Evolutionary conservation across 1,140 invertebrate genomes (phyloP).

Genomic region (Procambarus clarkii): DNA sequence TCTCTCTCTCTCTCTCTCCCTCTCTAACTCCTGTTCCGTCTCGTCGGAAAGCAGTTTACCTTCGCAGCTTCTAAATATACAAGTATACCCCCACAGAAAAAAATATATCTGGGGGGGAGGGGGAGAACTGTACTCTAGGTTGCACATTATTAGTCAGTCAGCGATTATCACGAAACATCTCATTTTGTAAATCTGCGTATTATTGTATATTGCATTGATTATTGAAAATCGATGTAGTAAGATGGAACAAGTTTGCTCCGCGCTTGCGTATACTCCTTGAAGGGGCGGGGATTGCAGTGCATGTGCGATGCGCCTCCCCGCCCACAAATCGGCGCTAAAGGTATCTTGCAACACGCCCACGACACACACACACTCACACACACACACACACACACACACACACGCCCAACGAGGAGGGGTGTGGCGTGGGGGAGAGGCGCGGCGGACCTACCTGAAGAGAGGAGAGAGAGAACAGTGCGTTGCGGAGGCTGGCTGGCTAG

Average conservation of each 20-base stretch:
- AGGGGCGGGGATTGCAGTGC: background rate
- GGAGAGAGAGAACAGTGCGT: conserved; percentile 24
- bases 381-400: background rate
- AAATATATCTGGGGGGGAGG: background rate
- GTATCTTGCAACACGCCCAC: conserved; percentile 10
- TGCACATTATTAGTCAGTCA: conserved; percentile 29
- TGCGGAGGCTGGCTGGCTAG: conserved; percentile 15
- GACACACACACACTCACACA: conserved; percentile 5
- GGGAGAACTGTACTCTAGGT: conserved; percentile 3
- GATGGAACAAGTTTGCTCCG: conserved; percentile 19
- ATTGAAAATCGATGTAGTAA: conserved; percentile 62
- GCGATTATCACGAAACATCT: conserved; percentile 63
- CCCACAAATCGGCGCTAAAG: conserved; percentile 43
- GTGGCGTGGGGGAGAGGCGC: conserved; percentile 15
- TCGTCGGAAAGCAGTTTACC: background rate
- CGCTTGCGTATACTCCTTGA: conserved; percentile 4
- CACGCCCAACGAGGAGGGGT: background rate
- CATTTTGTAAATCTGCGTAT: conserved; percentile 59
- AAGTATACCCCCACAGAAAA: background rate
- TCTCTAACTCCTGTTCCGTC: background rate
- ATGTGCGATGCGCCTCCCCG: conserved; percentile 27
- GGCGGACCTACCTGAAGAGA: conserved; percentile 1
- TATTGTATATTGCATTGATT: conserved; percentile 64
- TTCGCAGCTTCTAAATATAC: background rate
- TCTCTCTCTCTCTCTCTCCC: background rate